A percentile compares a stretch with the other conserved stretches of the same genome.
Evolutionary conservation across 2,113 vertebrate species (phyloP).

Genomic region (Saccopteryx bilineata): DNA sequence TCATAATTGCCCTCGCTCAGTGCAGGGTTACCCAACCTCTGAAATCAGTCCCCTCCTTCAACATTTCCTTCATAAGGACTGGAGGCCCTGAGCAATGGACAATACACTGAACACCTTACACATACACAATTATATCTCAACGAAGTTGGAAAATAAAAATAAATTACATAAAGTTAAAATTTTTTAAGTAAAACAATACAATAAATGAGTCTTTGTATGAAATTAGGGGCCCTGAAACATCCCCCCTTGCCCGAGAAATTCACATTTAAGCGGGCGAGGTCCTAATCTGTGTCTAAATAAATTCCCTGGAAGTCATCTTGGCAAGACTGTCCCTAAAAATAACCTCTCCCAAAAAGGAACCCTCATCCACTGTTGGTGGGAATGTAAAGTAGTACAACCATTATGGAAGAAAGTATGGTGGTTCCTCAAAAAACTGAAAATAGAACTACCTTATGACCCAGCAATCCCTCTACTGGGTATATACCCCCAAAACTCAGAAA

Average conservation of each 20-base stretch:
- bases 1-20: neutral
- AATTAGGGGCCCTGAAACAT: neutral
- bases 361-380: too few species aligned
- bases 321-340: slow-evolving; percentile 46
- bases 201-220: neutral
- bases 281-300: neutral
- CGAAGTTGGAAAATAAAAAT: neutral
- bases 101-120: neutral
- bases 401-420: too few species aligned
- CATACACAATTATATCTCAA: neutral
- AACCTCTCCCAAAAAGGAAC: too few species aligned
- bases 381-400: too few species aligned
- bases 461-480: too few species aligned
- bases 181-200: neutral
- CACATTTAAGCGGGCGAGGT: neutral
- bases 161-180: neutral
- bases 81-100: neutral
- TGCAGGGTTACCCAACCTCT: neutral
- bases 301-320: neutral
- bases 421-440: too few species aligned
- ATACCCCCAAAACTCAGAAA: too few species aligned
- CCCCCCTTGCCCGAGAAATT: neutral
- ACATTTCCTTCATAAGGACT: neutral
- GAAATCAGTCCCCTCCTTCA: neutral
- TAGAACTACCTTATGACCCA: too few species aligned